Evolutionary conservation across 2,888 invertebrate species (phyloP).

Genomic region (Brenthis hecate): DNA sequence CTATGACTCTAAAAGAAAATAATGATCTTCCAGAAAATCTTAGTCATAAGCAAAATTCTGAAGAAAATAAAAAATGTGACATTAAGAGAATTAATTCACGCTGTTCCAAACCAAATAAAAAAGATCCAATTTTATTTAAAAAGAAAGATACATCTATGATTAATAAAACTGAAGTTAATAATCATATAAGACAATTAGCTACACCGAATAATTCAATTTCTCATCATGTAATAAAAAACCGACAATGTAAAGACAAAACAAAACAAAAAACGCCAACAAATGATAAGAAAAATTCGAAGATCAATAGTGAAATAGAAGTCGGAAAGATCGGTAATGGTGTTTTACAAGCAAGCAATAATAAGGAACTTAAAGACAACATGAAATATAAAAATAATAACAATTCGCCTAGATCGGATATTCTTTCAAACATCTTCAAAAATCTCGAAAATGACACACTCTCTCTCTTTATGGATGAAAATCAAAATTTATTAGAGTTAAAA

Average conservation of each 20-base stretch:
- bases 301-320: too few relatives aligned
- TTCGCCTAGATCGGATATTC: not conserved
- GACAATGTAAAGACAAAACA: too few relatives aligned
- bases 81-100: not conserved
- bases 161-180: conserved; percentile 4
- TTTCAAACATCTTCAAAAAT: not conserved
- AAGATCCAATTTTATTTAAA: conserved; percentile 9
- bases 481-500: not conserved
- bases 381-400: conserved; percentile 4
- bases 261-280: too few relatives aligned
- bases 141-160: conserved; percentile 2
- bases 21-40: not conserved
- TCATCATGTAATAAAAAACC: not conserved
- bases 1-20: conserved; percentile 3
- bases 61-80: not conserved
- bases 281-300: too few relatives aligned
- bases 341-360: not conserved
- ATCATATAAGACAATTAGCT: conserved; percentile 3
- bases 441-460: not conserved
- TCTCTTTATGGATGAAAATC: not conserved
- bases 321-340: too few relatives aligned
- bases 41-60: not conserved
- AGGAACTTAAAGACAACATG: conserved; percentile 1
- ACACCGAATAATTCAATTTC: not conserved
- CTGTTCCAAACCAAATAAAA: not conserved